phyloP scores from a whole-genome alignment of 2,888 invertebrate genomes.

The Rhagonycha lutea region DNA sequence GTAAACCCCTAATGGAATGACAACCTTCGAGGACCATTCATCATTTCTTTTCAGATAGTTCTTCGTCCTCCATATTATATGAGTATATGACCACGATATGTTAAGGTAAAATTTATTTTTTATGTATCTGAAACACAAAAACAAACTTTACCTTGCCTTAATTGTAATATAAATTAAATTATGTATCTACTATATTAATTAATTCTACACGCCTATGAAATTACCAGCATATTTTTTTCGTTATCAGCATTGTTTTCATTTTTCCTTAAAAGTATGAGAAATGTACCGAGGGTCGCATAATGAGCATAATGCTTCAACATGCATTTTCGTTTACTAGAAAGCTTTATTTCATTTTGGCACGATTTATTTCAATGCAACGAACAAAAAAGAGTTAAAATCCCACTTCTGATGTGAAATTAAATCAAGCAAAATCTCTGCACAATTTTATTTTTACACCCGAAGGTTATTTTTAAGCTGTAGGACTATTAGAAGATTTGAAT shows the following conservation, averaged over 20 bases:
- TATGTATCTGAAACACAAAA: not conserved
- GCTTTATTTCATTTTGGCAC: not conserved
- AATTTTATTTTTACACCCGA: not conserved
- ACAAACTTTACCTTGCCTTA: not conserved
- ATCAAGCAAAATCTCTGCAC: not conserved
- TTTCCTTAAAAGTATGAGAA: not conserved
- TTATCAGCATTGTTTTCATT: not conserved
- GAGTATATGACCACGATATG: not conserved
- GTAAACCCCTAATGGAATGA: not conserved
- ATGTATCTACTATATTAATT: not conserved
- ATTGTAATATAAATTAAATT: not conserved
- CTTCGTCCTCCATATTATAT: not conserved
- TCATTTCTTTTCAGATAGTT: not conserved
- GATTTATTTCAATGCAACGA: not conserved
- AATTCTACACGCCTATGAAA: not conserved
- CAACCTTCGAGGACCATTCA: not conserved
- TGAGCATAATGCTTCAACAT: not conserved
- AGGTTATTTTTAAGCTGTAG: not conserved
- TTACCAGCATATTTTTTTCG: not conserved
- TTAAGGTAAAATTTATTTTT: not conserved
- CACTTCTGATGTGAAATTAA: too few species aligned
- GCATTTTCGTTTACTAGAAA: not conserved
- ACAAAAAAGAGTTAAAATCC: not conserved
- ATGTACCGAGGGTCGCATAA: not conserved
- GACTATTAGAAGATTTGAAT: not conserved